These are phyloP conservation scores for Aphidius ervi DNA, from an alignment of 1,140 invertebrate genomes.

Conservation along the genomic window DNA sequence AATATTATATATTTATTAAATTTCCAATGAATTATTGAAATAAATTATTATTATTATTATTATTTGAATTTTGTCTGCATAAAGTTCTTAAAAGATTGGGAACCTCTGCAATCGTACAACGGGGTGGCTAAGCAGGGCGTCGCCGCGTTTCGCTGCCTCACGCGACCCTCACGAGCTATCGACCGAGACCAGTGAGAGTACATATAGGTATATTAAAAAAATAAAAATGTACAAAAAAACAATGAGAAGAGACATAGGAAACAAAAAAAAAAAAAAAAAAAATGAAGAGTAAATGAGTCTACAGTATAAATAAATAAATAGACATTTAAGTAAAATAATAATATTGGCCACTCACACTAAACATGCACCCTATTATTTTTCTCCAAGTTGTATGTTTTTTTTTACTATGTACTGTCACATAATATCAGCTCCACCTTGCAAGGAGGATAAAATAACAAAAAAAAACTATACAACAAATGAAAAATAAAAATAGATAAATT, in stretches of 20 bases:
- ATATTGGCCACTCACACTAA: too few relatives aligned
- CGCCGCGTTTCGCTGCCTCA: slow-evolving; percentile 48
- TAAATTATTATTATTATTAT: too few relatives aligned
- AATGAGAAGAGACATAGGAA: slow-evolving; percentile 21
- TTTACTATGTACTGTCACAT: too few relatives aligned
- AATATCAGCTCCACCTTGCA: too few relatives aligned
- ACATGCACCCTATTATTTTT: too few relatives aligned
- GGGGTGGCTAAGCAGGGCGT: slow-evolving; percentile 48
- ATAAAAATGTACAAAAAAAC: slow-evolving; percentile 23
- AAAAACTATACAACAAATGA: too few relatives aligned
- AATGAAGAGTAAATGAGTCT: slow-evolving; percentile 17
- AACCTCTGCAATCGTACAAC: slow-evolving; percentile 40
- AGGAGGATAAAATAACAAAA: too few relatives aligned
- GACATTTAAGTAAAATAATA: background rate
- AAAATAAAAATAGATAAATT: too few relatives aligned
- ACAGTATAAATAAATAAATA: background rate
- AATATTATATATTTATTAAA: background rate
- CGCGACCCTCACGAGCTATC: slow-evolving; percentile 49
- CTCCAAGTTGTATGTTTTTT: too few relatives aligned
- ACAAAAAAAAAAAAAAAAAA: slow-evolving; percentile 25
- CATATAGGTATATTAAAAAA: slow-evolving; percentile 25
- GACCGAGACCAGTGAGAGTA: slow-evolving; percentile 40
- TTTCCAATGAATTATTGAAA: background rate
- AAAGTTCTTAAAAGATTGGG: slow-evolving; percentile 35
- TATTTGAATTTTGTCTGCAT: background rate